These are phyloP conservation scores for Poecilia wingei DNA, from an alignment of 2,797 vertebrate species.

Conservation along the genomic window DNA sequence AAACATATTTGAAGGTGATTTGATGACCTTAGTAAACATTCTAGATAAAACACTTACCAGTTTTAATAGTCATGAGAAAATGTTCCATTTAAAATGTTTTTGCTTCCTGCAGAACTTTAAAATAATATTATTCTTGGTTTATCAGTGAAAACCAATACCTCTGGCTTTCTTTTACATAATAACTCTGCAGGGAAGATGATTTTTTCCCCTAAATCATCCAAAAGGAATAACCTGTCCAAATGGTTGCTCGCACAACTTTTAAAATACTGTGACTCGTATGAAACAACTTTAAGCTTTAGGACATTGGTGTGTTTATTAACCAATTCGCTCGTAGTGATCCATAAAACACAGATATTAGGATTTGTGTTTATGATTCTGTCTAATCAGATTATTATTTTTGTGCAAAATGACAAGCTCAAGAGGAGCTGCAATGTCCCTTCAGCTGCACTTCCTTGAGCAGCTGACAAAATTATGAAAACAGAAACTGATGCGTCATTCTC, in stretches of 20 bases:
- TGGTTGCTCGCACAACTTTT: not conserved
- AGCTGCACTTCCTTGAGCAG: not conserved
- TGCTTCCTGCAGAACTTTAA: not conserved
- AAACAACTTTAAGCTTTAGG: not conserved
- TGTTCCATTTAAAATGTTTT: not conserved
- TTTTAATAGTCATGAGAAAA: not conserved
- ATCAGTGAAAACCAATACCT: not conserved
- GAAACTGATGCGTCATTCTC: not conserved
- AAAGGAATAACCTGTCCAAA: not conserved
- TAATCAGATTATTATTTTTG: not conserved
- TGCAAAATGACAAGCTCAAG: not conserved
- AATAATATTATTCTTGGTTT: not conserved
- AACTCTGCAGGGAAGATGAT: not conserved
- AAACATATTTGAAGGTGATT: not conserved
- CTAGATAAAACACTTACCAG: not conserved
- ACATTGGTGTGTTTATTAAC: not conserved
- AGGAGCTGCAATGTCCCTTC: not conserved
- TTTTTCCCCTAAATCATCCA: not conserved
- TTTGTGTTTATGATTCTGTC: not conserved
- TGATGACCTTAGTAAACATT: not conserved
- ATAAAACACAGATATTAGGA: not conserved
- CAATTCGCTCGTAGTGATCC: not conserved
- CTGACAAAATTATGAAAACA: not conserved
- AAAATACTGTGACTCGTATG: not conserved
- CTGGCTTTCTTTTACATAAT: not conserved